phyloP scores from a whole-genome alignment of 2,888 invertebrate species.

The Sisyra nigra region DNA sequence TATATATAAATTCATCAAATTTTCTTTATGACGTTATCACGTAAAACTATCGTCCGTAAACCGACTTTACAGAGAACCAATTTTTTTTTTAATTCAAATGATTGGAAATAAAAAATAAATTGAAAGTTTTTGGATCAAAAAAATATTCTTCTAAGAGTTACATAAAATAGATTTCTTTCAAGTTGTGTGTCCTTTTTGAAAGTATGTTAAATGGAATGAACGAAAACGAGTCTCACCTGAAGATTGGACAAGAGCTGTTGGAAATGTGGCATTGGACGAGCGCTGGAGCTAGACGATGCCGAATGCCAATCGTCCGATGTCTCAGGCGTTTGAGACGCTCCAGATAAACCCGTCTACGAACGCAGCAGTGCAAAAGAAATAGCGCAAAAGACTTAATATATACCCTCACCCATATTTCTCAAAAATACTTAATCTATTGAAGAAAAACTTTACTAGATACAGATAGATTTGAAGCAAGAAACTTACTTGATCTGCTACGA shows the following conservation, averaged over 20 bases:
- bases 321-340: constrained; percentile 14
- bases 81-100: too few relatives aligned
- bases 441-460: background rate
- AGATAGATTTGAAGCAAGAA: background rate
- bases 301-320: constrained; percentile 20
- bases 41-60: too few relatives aligned
- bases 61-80: too few relatives aligned
- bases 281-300: constrained; percentile 32
- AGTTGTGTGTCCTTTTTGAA: too few relatives aligned
- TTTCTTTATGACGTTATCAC: too few relatives aligned
- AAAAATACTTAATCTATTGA: background rate
- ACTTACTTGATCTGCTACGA: constrained; percentile 7
- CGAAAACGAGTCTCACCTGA: constrained; percentile 41
- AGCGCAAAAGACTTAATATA: background rate
- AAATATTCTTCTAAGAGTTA: too few relatives aligned
- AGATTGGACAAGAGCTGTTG: constrained; percentile 49
- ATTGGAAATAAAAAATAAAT: too few relatives aligned
- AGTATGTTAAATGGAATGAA: background rate
- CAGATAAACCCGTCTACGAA: constrained; percentile 1
- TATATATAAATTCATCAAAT: too few relatives aligned
- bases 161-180: too few relatives aligned
- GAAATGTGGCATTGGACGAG: constrained; percentile 47
- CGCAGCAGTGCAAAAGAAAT: constrained; percentile 1
- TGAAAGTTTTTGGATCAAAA: too few relatives aligned
- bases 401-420: background rate